phyloP scores from a whole-genome alignment of 2,113 vertebrate genomes.

The Pelobates fuscus region DNA sequence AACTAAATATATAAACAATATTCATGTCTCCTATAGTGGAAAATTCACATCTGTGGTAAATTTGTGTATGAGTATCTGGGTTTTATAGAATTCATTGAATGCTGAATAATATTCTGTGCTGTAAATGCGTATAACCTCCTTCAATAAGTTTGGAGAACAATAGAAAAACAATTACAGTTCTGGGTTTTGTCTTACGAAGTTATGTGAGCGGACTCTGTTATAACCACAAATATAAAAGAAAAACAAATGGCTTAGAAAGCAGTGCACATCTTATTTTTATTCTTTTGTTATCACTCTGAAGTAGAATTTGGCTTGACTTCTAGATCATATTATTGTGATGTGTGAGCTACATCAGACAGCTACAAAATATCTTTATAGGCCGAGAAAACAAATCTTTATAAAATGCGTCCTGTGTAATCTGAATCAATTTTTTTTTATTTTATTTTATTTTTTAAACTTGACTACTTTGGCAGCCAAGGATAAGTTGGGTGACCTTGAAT shows the following conservation, averaged over 20 bases:
- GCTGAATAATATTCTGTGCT: background rate
- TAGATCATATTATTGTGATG: background rate
- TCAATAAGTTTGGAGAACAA: background rate
- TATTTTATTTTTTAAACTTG: conserved; percentile 36
- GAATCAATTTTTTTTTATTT: too few relatives aligned
- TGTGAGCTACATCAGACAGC: background rate
- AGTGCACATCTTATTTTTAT: background rate
- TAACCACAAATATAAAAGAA: conserved; percentile 5
- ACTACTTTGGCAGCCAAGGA: conserved; percentile 20
- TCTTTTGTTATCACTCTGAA: background rate
- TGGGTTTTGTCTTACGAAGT: background rate
- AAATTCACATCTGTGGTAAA: background rate
- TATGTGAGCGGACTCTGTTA: background rate
- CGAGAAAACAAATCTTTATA: conserved; percentile 17
- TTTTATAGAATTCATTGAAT: background rate
- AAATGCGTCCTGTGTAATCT: conserved; percentile 43
- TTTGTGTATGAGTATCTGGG: background rate
- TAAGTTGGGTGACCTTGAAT: conserved; percentile 38
- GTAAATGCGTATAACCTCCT: background rate
- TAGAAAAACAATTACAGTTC: background rate
- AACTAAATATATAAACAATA: background rate
- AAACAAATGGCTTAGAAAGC: background rate
- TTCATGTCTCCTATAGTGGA: background rate
- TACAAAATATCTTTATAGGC: conserved; percentile 14
- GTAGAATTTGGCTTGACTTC: background rate